Conservation (phyloP, 1,140 invertebrate species). For the Drosophila navojoa region DNA sequence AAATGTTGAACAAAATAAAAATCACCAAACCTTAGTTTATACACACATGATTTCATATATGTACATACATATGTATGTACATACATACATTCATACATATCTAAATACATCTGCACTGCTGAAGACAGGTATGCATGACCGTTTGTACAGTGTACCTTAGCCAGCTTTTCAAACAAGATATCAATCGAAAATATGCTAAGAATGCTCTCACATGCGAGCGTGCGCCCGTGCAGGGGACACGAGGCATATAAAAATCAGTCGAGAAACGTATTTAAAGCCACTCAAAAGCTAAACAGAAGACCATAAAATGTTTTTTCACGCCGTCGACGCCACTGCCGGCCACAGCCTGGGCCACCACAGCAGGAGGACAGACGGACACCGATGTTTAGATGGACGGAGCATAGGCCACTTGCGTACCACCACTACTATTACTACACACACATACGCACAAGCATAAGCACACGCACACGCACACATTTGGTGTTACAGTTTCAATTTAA, state of each 20-base stretch:
- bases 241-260: conserved; percentile 72
- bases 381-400: conserved; percentile 15
- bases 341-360: conserved; percentile 10
- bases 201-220: conserved; percentile 44
- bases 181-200: conserved; percentile 66
- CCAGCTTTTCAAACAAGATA: conserved; percentile 36
- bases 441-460: conserved; percentile 15
- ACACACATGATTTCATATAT: conserved; percentile 1
- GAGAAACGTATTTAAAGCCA: conserved; percentile 74
- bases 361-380: conserved; percentile 4
- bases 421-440: conserved; percentile 16
- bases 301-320: conserved; percentile 67
- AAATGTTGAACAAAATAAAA: conserved; percentile 36
- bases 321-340: conserved; percentile 23
- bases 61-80: conserved; percentile 5
- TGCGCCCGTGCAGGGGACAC: conserved; percentile 10
- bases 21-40: not conserved
- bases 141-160: conserved; percentile 12
- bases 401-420: conserved; percentile 31
- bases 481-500: conserved; percentile 78
- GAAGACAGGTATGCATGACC: conserved; percentile 3
- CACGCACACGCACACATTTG: conserved; percentile 42
- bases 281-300: conserved; percentile 66
- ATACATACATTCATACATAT: conserved; percentile 11
- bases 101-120: conserved; percentile 11